Evolutionary conservation across 2,797 vertebrate species (phyloP), one percentile per base, ranked within the genome.

Genomic region (Bufotes viridis): DNA sequence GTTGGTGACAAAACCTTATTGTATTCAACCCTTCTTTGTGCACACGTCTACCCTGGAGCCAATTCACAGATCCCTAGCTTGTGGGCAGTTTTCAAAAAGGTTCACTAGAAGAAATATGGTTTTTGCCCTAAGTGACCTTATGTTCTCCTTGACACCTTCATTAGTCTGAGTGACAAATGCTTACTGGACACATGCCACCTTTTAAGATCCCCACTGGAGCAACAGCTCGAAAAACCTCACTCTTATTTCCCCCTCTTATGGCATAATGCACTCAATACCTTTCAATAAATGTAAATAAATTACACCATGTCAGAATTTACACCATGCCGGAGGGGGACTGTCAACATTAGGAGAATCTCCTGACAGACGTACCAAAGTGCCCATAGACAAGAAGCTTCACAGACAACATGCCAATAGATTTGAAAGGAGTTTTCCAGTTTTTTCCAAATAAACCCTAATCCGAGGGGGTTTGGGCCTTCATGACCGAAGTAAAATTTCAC

Each of bases 121-220:
- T 75, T 53, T 78, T 85, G 83, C 57, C 83, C 83, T 85, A 8
- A 26, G 83, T 76, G 83, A 85, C 72, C 83, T 63, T 63, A 11
- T 42, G 17, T 63, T 63, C 79, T 42, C 29, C 29, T n/a, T 65
- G 26, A 22, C 55, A 74, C 58, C 18, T 61, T 18, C 57, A 18
- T 29, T 15, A n/a, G 49, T 58, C 69, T 76, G 1, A 53, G 15
- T 82, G 49, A 82, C 22, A 26, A 15, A 55, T 63, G 67, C 69
- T n/a, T 60, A 34, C 10, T 14, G 42, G 67, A 55, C 69, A 74
- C 3, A 26, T 82, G 69, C 74, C 82, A 74, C 55, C 82, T 8
- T 60, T 20, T 17, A 14, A 14, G 18, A 58, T 49, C 17, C 14
- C 18, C 42, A 65, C 42, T 2, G 13, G 60, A 81, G 79, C 17